Evolutionary conservation across 2,888 invertebrate species (phyloP).

Genomic region (Cepaea hortensis): DNA sequence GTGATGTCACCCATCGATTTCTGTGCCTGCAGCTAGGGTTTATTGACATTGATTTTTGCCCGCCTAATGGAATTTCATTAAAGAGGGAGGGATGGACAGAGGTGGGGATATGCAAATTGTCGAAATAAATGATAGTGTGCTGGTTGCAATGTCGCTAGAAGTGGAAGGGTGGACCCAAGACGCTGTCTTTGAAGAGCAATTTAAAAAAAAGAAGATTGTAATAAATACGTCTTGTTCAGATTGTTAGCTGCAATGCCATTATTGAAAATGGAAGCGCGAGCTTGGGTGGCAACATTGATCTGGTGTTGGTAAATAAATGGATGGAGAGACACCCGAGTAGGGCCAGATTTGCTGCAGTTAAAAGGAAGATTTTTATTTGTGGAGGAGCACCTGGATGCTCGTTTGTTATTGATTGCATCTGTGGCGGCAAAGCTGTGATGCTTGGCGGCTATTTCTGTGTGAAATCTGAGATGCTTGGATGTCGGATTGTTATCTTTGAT

Average conservation of each 20-base stretch:
- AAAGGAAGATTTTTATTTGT: neutral
- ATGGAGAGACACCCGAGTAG: neutral
- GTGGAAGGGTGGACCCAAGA: slow-evolving; percentile 19
- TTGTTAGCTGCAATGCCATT: neutral
- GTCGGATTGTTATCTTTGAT: too few species aligned
- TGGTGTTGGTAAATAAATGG: slow-evolving; percentile 19
- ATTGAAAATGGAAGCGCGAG: neutral
- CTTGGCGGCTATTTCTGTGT: too few species aligned
- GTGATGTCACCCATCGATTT: slow-evolving; percentile 36
- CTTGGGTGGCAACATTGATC: neutral
- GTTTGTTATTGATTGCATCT: too few species aligned
- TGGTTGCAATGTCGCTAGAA: slow-evolving; percentile 16
- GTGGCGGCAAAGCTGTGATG: too few species aligned
- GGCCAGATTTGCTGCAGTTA: neutral
- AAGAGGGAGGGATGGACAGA: neutral
- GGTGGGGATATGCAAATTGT: slow-evolving; percentile 17
- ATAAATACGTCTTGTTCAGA: slow-evolving; percentile 17
- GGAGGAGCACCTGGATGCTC: neutral
- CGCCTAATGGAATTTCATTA: slow-evolving; percentile 48
- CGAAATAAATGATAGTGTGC: slow-evolving; percentile 33
- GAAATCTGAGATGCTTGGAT: too few species aligned
- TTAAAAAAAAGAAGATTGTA: slow-evolving; percentile 1
- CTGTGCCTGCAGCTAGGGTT: slow-evolving; percentile 25
- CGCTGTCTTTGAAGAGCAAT: neutral
- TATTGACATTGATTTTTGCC: slow-evolving; percentile 48